Percentiles rank a stretch among this genome's conserved stretches.
These are phyloP conservation scores for Naso thynnoides DNA, from an alignment of 2,797 vertebrate species.

Conservation along the genomic window DNA sequence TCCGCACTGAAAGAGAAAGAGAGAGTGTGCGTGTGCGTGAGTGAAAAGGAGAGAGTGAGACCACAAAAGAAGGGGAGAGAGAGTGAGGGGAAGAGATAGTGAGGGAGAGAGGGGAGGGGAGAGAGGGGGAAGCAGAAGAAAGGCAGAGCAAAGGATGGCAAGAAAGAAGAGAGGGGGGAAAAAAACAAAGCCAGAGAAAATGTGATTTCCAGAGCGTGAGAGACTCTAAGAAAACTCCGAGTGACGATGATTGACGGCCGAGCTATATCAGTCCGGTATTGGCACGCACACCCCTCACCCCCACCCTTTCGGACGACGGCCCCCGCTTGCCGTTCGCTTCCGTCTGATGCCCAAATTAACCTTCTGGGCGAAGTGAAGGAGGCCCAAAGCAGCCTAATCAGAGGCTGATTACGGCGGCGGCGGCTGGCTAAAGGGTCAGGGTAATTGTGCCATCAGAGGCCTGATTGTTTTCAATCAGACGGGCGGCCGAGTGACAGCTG, in stretches of 20 bases:
- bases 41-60: conserved; percentile 41
- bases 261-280: conserved; percentile 94
- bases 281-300: conserved; percentile 76
- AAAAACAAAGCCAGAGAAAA: conserved; percentile 84
- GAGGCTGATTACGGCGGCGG: conserved; percentile 99
- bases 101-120: conserved; percentile 46
- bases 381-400: conserved; percentile 99
- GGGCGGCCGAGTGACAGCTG: conserved; percentile 98
- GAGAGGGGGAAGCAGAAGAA: conserved; percentile 34
- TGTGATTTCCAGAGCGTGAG: conserved; percentile 97
- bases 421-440: conserved; percentile 99
- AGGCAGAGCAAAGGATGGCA: conserved; percentile 68
- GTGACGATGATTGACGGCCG: conserved; percentile 98
- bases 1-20: conserved; percentile 77
- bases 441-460: conserved; percentile 99
- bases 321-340: conserved; percentile 83
- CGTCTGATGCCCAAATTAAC: conserved; percentile 99
- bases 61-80: conserved; percentile 40
- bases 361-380: conserved; percentile 99
- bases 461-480: conserved; percentile 99
- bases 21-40: conserved; percentile 29
- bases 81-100: conserved; percentile 48
- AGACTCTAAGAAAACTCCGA: conserved; percentile 88
- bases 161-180: conserved; percentile 63
- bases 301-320: conserved; percentile 79